Base-by-base conservation (phyloP, 2,113 vertebrate species). In the Ascaphus truei region DNA sequence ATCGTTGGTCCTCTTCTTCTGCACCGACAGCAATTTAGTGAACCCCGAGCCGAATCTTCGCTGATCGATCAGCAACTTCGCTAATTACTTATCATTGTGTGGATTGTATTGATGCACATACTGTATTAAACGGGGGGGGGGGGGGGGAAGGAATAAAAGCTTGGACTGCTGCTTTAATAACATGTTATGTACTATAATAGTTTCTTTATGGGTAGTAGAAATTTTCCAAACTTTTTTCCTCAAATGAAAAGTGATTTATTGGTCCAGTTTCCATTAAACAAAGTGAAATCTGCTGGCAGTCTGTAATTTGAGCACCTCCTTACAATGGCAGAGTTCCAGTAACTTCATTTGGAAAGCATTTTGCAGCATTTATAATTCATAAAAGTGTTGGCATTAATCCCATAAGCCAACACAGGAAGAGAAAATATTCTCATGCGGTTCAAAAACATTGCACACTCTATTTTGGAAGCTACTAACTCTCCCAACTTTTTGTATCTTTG, bases 291-390 rank as follows among this genome's bases (percentile, higher is more conserved):
- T 80, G 73, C 78, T 83, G 72, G 80, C 80, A 77, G 36, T 67
- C 3, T 77, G 76, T 74, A 83, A 82, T 61, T 59, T 33, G 68
- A 83, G 80, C 71, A 74, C 77, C 76, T 80, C 37, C 0, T 73
- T 83, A 64, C 67, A 47, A 60, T 83, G 84, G 82, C 82, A 77
- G 55, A 33, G 23, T 69, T 85, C 81, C 85, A 85, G 37, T 65
- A 62, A 74, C 76, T 79, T 84, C 83, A 81, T 83, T 81, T 82
- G 77, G 77, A 80, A 80, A 78, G 69, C 72, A 76, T 74, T 68
- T 76, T 76, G 73, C 75, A 75, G 72, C 78, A 81, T 82, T 79
- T 77, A 76, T 82, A 81, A 81, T 85, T 87, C 72, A 84, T 78
- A 78, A 82, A 82, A 80, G 68, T 57, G 41, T 60, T 82, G 85